Base-by-base conservation (phyloP, 1,140 invertebrate genomes). In the Cyclina sinensis region DNA sequence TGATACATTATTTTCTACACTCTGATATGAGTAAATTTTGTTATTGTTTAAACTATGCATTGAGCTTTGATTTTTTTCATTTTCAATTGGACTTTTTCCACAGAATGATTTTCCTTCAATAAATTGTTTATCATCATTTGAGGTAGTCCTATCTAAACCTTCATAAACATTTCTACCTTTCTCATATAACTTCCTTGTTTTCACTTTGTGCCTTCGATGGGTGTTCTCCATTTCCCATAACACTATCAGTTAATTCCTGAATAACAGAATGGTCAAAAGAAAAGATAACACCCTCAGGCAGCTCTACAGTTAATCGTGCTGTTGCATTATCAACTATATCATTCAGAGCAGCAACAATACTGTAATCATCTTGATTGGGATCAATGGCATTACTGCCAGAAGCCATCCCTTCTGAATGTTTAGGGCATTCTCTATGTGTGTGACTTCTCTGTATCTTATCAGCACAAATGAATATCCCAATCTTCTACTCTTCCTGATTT, bases 161-260 rank as follows among this genome's bases (percentile, higher is more conserved):
- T 2, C 21, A 62, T 27, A 18, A 43, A 1, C 32, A 73, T 16
- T 48, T n/a, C 51, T 39, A 5, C 0, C 48, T 1, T n/a, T 21
- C 32, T 73, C 32, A 48, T 46, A 4, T 46, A 57, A 24, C 32
- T 70, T 37, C 4, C 30, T 51, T 16, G 5, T 43, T 18, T 24
- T 86, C 83, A 37, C 21, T 24, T 5, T 51, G 16, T 43, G 35
- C 48, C 74, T 39, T 24, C n/a, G 5, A 16, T 5, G 11, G 16
- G 12, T 54, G 12, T 27, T 62, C 57, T 62, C 7, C 59, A 46
- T 86, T 86, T 39, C 16, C 39, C 85, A 87, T 87, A 14, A 87
- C 62, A 70, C 85, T 78, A 54, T 87, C 85, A 57, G 85, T 87
- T 62, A 87, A 59, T 39, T 80, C 57, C 46, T 87, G 85, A 24